These are phyloP conservation scores for Hemibagrus wyckioides DNA, from an alignment of 2,113 vertebrate species.

Conservation along the genomic window DNA sequence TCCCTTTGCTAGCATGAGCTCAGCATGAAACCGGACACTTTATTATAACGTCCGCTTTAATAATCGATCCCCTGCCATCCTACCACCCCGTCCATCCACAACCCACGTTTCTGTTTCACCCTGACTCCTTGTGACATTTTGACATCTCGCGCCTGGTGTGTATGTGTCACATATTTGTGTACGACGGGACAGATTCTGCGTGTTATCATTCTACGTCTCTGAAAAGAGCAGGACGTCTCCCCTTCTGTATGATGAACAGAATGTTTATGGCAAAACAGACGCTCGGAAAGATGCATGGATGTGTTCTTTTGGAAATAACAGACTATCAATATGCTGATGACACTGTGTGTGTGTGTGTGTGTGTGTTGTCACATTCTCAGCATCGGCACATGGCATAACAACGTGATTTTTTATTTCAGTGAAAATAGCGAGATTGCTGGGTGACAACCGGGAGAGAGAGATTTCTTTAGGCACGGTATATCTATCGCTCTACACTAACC, in stretches of 20 bases:
- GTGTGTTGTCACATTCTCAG: neutral
- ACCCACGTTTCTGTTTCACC: neutral
- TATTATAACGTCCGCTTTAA: neutral
- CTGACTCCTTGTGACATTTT: neutral
- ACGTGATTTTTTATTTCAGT: neutral
- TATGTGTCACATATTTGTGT: neutral
- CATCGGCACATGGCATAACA: neutral
- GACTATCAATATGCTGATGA: slow-evolving; percentile 19
- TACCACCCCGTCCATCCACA: neutral
- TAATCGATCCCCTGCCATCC: too few relatives aligned
- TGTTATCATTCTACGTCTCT: neutral
- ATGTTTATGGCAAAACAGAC: slow-evolving; percentile 29
- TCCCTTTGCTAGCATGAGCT: neutral
- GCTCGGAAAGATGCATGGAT: slow-evolving; percentile 11
- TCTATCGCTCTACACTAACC: neutral
- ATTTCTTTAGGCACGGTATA: neutral
- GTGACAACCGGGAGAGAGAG: neutral
- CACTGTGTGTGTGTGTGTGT: slow-evolving; percentile 8
- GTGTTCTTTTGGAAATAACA: slow-evolving; percentile 21
- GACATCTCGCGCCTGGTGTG: neutral
- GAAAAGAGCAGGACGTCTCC: neutral
- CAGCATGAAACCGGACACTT: neutral
- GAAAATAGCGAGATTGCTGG: neutral
- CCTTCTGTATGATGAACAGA: slow-evolving; percentile 3
- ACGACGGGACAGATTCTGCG: neutral